A percentile compares a stretch with the other conserved stretches of the same genome.
phyloP scores from a whole-genome alignment of 2,113 vertebrate species.

The Lepus timidus region DNA sequence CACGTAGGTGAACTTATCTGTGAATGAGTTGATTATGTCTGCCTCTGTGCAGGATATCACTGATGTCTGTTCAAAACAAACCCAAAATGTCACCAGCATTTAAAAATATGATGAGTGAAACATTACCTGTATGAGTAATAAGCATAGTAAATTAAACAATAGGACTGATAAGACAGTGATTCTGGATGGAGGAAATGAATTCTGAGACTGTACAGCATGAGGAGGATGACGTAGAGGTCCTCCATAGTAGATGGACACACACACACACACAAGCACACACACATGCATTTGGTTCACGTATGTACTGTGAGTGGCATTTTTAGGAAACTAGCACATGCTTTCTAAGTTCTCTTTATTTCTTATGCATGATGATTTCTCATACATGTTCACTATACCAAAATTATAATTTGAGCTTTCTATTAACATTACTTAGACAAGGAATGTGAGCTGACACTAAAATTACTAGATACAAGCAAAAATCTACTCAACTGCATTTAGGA shows the following conservation, averaged over 20 bases:
- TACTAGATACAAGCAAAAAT: background rate
- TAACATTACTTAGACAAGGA: background rate
- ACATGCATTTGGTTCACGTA: background rate
- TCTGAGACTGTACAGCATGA: background rate
- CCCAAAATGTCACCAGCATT: slow-evolving; percentile 24
- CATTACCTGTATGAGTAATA: background rate
- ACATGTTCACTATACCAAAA: background rate
- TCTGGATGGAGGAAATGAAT: background rate
- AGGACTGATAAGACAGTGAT: background rate
- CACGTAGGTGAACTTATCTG: background rate
- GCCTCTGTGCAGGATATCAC: background rate
- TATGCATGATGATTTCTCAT: background rate
- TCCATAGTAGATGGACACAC: background rate
- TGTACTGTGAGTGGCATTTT: background rate
- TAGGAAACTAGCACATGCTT: background rate
- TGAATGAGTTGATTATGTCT: slow-evolving; percentile 11
- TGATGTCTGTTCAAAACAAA: background rate
- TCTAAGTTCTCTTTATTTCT: background rate
- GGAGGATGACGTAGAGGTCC: background rate
- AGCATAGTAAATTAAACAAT: background rate
- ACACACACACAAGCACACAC: background rate
- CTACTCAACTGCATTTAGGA: background rate
- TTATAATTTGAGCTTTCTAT: background rate
- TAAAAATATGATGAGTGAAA: background rate
- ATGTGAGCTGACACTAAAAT: background rate